A percentile compares a stretch with the other conserved stretches of the same genome.
phyloP scores from a whole-genome alignment of 2,113 vertebrate species.

The Channa argus region DNA sequence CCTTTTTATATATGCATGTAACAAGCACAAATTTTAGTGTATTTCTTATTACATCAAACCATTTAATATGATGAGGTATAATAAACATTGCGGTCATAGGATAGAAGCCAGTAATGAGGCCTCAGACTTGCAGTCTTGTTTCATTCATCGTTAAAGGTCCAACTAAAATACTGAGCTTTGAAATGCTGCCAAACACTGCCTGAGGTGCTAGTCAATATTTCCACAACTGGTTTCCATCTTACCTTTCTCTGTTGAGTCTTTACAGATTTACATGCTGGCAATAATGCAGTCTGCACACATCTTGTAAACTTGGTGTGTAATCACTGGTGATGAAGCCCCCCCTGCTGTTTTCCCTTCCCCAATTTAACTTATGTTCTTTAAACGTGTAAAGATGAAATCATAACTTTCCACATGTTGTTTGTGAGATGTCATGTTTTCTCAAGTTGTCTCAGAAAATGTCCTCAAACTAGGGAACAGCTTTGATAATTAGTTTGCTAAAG shows the following conservation, averaged over 20 bases:
- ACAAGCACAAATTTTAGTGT: too few relatives aligned
- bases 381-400: conserved; percentile 18
- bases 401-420: conserved; percentile 12
- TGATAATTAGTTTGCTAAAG: not conserved
- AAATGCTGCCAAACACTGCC: conserved; percentile 12
- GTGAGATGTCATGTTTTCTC: not conserved
- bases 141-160: not conserved
- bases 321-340: conserved; percentile 4
- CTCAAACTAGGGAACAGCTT: not conserved
- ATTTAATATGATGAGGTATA: conserved; percentile 1
- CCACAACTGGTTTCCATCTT: conserved; percentile 36
- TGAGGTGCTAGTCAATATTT: conserved; percentile 26
- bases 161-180: conserved; percentile 1
- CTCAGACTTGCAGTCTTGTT: conserved; percentile 6
- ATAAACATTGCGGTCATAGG: not conserved
- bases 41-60: not conserved
- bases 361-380: not conserved
- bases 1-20: too few relatives aligned
- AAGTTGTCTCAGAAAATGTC: not conserved
- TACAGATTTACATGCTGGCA: conserved; percentile 4
- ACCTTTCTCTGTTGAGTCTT: not conserved
- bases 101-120: not conserved
- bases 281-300: not conserved
- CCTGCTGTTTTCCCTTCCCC: not conserved
- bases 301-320: conserved; percentile 14